A percentile compares a stretch with the other conserved stretches of the same genome.
These are phyloP conservation scores for Malacosoma neustria DNA, from an alignment of 2,888 invertebrate species.

Conservation along the genomic window DNA sequence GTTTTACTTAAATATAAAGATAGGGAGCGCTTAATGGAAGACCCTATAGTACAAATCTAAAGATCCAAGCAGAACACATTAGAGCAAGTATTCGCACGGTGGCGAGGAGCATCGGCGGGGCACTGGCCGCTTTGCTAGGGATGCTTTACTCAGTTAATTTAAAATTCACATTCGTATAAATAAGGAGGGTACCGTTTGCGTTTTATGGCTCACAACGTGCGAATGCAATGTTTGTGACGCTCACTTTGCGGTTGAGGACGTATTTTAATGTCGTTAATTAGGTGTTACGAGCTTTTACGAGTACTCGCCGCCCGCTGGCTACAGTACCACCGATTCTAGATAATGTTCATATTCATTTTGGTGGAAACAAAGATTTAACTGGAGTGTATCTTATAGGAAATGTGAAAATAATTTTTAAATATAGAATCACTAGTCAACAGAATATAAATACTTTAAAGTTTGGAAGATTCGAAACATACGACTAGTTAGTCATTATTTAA, in stretches of 20 bases:
- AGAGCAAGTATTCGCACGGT: too few relatives aligned
- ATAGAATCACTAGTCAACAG: too few relatives aligned
- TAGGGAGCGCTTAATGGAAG: too few relatives aligned
- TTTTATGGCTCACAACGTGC: constrained; percentile 70
- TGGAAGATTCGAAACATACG: too few relatives aligned
- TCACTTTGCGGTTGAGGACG: constrained; percentile 58
- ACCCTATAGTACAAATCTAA: not conserved
- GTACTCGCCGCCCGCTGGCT: constrained; percentile 30
- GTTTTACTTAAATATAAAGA: too few relatives aligned
- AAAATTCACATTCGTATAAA: constrained; percentile 73
- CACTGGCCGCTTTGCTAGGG: constrained; percentile 43
- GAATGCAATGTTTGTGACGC: constrained; percentile 62
- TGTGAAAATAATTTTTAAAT: constrained; percentile 1
- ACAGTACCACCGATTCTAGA: constrained; percentile 23
- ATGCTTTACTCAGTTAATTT: constrained; percentile 71
- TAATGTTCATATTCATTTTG: constrained; percentile 28
- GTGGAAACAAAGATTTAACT: constrained; percentile 5
- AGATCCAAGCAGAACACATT: constrained; percentile 28
- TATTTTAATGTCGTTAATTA: constrained; percentile 75
- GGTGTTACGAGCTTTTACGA: constrained; percentile 54
- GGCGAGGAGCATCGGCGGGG: constrained; percentile 25
- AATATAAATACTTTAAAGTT: too few relatives aligned
- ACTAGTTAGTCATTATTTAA: too few relatives aligned
- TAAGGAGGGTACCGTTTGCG: constrained; percentile 72
- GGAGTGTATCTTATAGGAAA: constrained; percentile 2